phyloP scores from a whole-genome alignment of 2,113 vertebrate species.

The Arothron firmamentum region DNA sequence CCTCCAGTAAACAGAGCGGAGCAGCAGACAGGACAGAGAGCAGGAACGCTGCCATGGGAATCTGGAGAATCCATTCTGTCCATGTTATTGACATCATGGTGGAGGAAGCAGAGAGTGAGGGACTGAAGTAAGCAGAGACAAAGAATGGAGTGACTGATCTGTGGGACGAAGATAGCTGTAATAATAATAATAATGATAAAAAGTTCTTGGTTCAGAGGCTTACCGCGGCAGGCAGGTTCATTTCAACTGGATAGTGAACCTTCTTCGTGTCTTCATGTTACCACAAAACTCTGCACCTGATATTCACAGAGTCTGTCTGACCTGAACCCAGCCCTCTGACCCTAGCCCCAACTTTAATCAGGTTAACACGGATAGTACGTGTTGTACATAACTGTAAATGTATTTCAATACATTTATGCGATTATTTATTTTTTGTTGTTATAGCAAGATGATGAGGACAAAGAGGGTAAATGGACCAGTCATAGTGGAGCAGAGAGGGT shows the following conservation, averaged over 20 bases:
- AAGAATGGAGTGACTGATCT: constrained; percentile 6
- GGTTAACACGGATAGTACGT: too few species aligned
- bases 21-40: constrained; percentile 40
- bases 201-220: constrained; percentile 21
- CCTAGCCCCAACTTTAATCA: too few species aligned
- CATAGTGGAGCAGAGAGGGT: too few species aligned
- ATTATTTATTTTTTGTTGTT: too few species aligned
- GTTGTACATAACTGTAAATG: too few species aligned
- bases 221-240: neutral
- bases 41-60: constrained; percentile 61
- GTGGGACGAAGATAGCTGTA: neutral
- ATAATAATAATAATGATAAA: constrained; percentile 17
- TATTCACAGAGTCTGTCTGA: too few species aligned
- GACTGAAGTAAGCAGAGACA: neutral
- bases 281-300: neutral
- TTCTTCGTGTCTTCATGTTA: neutral
- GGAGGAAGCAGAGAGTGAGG: constrained; percentile 28
- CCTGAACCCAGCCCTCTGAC: too few species aligned
- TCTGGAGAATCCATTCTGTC: constrained; percentile 63
- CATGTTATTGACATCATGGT: constrained; percentile 62
- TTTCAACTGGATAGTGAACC: neutral
- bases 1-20: constrained; percentile 43
- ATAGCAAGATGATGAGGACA: too few species aligned
- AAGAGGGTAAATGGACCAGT: too few species aligned
- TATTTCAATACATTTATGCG: too few species aligned